Evolutionary conservation across 2,888 invertebrate species (phyloP), one percentile per base, ranked within the genome.

Genomic region (Anthophora plumipes): DNA sequence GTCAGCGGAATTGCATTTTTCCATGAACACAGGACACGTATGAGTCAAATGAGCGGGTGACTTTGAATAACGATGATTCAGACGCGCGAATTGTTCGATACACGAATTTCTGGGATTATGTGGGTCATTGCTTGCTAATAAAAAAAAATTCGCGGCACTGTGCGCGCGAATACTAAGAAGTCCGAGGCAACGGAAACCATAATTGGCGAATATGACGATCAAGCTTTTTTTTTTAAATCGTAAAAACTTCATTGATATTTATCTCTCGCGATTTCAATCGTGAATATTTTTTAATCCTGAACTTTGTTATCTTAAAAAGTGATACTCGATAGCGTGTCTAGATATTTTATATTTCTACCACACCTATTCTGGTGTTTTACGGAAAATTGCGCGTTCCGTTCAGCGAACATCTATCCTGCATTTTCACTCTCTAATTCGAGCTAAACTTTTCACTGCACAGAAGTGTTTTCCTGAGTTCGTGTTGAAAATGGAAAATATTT

Each of bases 1-100:
- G 61, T 74, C 66, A 74, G 69, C 60, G 61, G 66, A 81, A 77
- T 50, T 50, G 7, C 41, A 60, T 59, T 72, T 55, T 43, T 70
- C 61, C 25, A 54, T 20, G 39, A 20, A 12, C 60, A 2, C 3
- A 25, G 8, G 6, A 63, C 22, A 43, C 25, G 37, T n/a, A 57
- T 50, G 61, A 67, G 43, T 70, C 52, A 69, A 78, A 46, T 20
- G 5, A 48, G 9, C 22, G 7, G 12, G 17, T 1, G 48, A 46
- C 60, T 61, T 60, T 52, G 52, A 64, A 69, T 54, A 60, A 66
- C 41, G 25, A 63, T 67, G 71, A 76, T 50, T 76, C 79, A 71
- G 52, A 55, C 37, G 4, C 17, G 20, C 17, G n/a, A 66, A 80
- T 76, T 22, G 14, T 57, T 52, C 43, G 59, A 25, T 50, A 50